phyloP scores from a whole-genome alignment of 2,797 vertebrate genomes.

The Amblyopsis hoosieri region DNA sequence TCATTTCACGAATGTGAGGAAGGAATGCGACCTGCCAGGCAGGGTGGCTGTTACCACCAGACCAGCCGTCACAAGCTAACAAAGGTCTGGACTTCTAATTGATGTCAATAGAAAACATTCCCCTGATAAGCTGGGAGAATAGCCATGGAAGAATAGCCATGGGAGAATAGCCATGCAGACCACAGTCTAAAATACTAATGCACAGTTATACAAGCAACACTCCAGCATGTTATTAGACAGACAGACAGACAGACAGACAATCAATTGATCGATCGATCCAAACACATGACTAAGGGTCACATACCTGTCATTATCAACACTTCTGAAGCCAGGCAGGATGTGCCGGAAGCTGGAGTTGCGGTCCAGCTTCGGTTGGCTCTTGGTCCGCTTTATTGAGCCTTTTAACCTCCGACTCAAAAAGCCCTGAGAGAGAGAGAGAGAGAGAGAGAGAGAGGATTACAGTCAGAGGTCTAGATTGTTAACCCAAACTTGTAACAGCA shows the following conservation, averaged over 20 bases:
- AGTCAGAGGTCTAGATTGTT: constrained; percentile 2
- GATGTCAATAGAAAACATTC: constrained; percentile 15
- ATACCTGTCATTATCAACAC: constrained; percentile 94
- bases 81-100: constrained; percentile 32
- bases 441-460: background rate
- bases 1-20: constrained; percentile 29
- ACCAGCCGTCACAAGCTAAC: constrained; percentile 17
- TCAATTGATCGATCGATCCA: no score
- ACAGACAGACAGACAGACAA: background rate
- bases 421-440: constrained; percentile 75
- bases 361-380: constrained; percentile 98
- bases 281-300: constrained; percentile 19
- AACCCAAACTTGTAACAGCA: background rate
- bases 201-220: no score
- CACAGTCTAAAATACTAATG: no score
- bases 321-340: constrained; percentile 95
- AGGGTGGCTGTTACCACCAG: constrained; percentile 27
- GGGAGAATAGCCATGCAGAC: no score
- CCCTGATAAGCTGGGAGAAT: no score
- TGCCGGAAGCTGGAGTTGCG: constrained; percentile 98
- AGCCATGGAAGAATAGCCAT: no score
- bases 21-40: background rate
- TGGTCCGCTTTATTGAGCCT: constrained; percentile 98
- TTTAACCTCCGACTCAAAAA: constrained; percentile 96
- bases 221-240: background rate